Conservation (phyloP, 2,888 invertebrate genomes). For the Schrankia costaestrigalis region DNA sequence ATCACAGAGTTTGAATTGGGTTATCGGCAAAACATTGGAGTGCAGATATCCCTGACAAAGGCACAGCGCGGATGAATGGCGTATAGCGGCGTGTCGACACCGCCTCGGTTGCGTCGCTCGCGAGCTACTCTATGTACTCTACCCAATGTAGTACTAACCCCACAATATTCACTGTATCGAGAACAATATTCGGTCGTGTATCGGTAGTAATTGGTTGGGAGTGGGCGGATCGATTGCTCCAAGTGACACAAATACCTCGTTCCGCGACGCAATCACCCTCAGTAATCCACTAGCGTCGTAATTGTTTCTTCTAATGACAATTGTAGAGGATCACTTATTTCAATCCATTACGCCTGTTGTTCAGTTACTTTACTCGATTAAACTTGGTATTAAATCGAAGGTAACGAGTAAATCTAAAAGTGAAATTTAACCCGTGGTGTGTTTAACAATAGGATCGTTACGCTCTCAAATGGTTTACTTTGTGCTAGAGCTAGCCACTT, state of each 20-base stretch:
- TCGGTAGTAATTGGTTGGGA: conserved; percentile 69
- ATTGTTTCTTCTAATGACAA: conserved; percentile 72
- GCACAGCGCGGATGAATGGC: conserved; percentile 27
- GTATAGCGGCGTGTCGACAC: conserved; percentile 16
- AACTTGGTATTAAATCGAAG: conserved; percentile 6
- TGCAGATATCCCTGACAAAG: conserved; percentile 36
- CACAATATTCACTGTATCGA: conserved; percentile 28
- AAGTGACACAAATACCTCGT: conserved; percentile 73
- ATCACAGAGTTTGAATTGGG: conserved; percentile 35
- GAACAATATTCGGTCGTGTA: conserved; percentile 71
- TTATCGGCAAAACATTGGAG: conserved; percentile 39
- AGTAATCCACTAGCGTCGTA: conserved; percentile 72
- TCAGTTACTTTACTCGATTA: conserved; percentile 39
- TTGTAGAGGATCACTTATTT: conserved; percentile 58
- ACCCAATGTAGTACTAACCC: conserved; percentile 22
- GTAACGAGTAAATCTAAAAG: background rate
- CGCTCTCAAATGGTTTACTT: conserved; percentile 39
- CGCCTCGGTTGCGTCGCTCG: conserved; percentile 11
- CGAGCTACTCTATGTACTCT: conserved; percentile 19
- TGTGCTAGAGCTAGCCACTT: conserved; percentile 48
- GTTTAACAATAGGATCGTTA: conserved; percentile 13
- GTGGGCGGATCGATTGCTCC: conserved; percentile 68
- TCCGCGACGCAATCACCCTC: conserved; percentile 65
- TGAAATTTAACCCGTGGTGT: background rate
- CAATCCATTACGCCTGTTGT: conserved; percentile 47